Conservation (phyloP, 2,797 vertebrate species). For the Amphiprion clarkii region DNA sequence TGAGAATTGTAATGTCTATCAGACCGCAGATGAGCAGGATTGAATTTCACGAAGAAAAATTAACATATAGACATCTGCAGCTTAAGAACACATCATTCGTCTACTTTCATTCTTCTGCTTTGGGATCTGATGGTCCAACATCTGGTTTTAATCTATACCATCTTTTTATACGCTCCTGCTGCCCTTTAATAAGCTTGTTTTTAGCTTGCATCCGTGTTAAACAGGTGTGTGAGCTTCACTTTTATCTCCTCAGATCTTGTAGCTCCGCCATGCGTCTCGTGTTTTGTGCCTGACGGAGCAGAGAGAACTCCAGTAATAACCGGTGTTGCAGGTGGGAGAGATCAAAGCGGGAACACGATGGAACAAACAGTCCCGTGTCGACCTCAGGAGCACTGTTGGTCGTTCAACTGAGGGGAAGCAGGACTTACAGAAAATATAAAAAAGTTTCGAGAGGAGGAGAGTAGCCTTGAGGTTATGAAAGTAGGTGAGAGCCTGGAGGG, state of each 20-base stretch:
- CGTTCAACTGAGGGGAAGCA: conserved; percentile 1
- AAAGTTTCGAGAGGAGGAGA: conserved; percentile 14
- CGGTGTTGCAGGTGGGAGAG: conserved; percentile 15
- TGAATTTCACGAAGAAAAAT: too few relatives aligned
- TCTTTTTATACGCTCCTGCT: background rate
- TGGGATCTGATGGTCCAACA: conserved; percentile 4
- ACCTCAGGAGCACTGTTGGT: conserved; percentile 15
- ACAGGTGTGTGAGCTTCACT: conserved; percentile 15
- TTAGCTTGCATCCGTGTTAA: conserved; percentile 4
- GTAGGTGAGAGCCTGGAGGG: conserved; percentile 35
- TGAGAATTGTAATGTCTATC: background rate
- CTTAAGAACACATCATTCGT: background rate
- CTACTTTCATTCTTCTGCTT: background rate
- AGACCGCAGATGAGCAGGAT: too few relatives aligned
- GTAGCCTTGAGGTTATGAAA: conserved; percentile 30
- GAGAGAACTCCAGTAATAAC: conserved; percentile 26
- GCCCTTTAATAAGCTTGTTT: background rate
- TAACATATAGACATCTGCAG: too few relatives aligned
- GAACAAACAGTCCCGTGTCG: conserved; percentile 7
- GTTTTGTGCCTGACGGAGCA: conserved; percentile 2
- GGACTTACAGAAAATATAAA: conserved; percentile 15
- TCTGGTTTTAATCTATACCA: conserved; percentile 12
- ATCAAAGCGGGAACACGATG: conserved; percentile 37
- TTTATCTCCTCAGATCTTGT: conserved; percentile 11
- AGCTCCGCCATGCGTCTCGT: conserved; percentile 12